These are phyloP conservation scores for Eulithis prunata DNA, from an alignment of 2,888 invertebrate genomes.

Conservation along the genomic window DNA sequence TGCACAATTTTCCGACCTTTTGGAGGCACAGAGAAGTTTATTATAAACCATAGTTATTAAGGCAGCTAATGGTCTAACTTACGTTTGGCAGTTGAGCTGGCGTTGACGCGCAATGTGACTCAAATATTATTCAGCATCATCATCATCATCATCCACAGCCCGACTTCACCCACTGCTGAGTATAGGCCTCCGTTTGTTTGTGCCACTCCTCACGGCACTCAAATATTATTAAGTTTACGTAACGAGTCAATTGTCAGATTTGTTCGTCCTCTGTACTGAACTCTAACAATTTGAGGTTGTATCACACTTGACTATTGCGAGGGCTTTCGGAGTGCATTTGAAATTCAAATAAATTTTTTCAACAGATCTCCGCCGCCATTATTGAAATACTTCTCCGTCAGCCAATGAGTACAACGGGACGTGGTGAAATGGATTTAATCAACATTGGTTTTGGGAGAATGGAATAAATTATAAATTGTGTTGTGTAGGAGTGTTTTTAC, in stretches of 20 bases:
- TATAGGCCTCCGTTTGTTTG: too few species aligned
- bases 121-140: too few species aligned
- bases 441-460: conserved; percentile 29
- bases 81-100: too few species aligned
- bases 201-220: too few species aligned
- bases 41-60: too few species aligned
- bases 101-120: too few species aligned
- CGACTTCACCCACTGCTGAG: too few species aligned
- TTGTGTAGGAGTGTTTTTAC: neutral
- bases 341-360: conserved; percentile 52
- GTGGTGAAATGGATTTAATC: conserved; percentile 36
- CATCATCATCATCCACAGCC: too few species aligned
- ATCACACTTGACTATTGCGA: conserved; percentile 16
- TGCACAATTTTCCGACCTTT: too few species aligned
- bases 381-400: conserved; percentile 51
- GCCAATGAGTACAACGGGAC: conserved; percentile 31
- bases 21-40: too few species aligned
- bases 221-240: too few species aligned
- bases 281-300: neutral
- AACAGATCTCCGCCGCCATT: conserved; percentile 50
- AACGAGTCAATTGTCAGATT: neutral
- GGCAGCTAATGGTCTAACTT: too few species aligned
- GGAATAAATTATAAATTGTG: conserved; percentile 16
- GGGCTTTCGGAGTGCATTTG: conserved; percentile 47
- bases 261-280: conserved; percentile 5